Percentiles rank a stretch among this genome's conserved stretches.
Evolutionary conservation across 2,113 vertebrate species (phyloP).

Genomic region (Ceuthmochares aereus): DNA sequence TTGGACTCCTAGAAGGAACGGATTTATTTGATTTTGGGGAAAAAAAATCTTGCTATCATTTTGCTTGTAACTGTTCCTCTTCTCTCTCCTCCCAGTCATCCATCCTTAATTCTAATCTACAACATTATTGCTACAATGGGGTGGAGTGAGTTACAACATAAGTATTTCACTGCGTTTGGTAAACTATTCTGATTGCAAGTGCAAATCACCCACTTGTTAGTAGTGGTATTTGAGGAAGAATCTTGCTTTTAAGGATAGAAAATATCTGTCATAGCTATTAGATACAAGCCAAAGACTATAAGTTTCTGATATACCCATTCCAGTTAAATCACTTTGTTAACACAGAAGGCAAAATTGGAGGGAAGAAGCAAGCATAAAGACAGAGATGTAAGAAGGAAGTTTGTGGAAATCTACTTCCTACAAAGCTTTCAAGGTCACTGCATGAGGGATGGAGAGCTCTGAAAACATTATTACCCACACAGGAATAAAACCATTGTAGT

Average conservation of each 20-base stretch:
- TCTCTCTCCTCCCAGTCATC: accelerated
- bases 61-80: neutral
- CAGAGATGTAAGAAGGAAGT: neutral
- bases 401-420: neutral
- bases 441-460: neutral
- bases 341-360: neutral
- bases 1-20: neutral
- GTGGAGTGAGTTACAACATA: neutral
- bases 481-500: too few relatives aligned
- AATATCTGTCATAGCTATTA: neutral
- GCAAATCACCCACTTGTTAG: neutral
- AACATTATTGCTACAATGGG: neutral
- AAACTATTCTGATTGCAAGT: neutral
- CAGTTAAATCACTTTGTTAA: neutral
- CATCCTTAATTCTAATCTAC: neutral
- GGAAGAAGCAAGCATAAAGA: neutral
- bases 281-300: neutral
- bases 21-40: neutral
- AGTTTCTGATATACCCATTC: neutral
- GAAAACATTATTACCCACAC: too few relatives aligned
- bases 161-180: neutral
- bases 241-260: neutral
- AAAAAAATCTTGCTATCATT: neutral
- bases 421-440: neutral
- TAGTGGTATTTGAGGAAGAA: neutral